Conservation (phyloP, 1,140 invertebrate species). For the Heliconius hermathena region DNA sequence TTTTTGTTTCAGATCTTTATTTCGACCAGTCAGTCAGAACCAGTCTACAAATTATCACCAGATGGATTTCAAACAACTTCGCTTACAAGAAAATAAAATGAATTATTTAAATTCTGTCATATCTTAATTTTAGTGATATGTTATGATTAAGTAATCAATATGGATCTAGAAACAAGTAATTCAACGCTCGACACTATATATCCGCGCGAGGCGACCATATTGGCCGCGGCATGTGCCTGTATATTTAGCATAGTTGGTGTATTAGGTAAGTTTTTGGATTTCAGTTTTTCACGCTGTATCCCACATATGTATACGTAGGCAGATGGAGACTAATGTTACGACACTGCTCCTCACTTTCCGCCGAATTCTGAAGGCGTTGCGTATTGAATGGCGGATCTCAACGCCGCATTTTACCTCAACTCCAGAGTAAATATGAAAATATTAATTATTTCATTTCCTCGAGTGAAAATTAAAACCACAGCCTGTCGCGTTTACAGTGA, state of each 20-base stretch:
- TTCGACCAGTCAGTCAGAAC: background rate
- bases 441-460: no score
- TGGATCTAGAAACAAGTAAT: constrained; percentile 50
- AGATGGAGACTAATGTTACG: no score
- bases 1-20: constrained; percentile 33
- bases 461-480: no score
- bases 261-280: constrained; percentile 85
- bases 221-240: constrained; percentile 89
- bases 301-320: no score
- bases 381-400: no score
- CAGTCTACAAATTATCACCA: background rate
- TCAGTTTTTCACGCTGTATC: constrained; percentile 42
- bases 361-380: no score
- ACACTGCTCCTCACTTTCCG: no score
- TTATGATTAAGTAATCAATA: constrained; percentile 38
- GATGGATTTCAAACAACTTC: constrained; percentile 30
- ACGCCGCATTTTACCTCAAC: no score
- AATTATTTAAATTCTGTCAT: constrained; percentile 10
- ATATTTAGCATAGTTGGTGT: constrained; percentile 90
- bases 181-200: constrained; percentile 74
- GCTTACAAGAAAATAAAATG: constrained; percentile 17
- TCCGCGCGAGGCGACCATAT: constrained; percentile 87
- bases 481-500: no score
- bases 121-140: constrained; percentile 36
- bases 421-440: no score